Percentiles rank a stretch among this genome's conserved stretches.
phyloP scores from a whole-genome alignment of 30 jellyfish, hydroid and myxozoan genomes.

The Cassiopea xamachana region DNA sequence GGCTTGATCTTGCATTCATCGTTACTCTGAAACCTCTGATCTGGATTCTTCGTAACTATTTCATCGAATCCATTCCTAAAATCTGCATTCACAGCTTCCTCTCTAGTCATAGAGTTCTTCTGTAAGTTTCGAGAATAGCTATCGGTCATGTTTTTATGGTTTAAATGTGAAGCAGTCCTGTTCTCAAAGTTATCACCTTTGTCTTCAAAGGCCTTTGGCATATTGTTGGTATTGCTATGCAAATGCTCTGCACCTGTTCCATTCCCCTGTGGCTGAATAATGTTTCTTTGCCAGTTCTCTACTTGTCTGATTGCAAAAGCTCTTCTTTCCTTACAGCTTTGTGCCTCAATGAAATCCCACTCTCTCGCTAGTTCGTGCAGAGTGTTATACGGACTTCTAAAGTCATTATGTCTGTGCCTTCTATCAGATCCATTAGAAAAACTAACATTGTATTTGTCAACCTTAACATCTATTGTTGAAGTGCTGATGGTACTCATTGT shows the following conservation, averaged over 20 bases:
- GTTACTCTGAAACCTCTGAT: background rate
- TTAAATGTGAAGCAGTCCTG: conserved; percentile 4
- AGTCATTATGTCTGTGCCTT: background rate
- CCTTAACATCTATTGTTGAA: conserved; percentile 10
- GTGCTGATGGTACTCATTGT: conserved; percentile 44
- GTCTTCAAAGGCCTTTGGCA: background rate
- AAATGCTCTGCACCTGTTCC: background rate
- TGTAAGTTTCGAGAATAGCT: background rate
- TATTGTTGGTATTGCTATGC: background rate
- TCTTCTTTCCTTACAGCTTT: conserved; percentile 48
- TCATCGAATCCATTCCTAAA: background rate
- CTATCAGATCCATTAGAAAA: background rate
- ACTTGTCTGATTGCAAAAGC: conserved; percentile 54
- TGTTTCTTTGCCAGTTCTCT: conserved; percentile 49
- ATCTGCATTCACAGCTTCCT: background rate
- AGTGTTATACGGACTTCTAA: conserved; percentile 27
- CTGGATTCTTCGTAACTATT: background rate
- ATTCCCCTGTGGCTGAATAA: conserved; percentile 16
- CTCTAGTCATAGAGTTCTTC: background rate
- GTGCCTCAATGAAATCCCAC: conserved; percentile 43
- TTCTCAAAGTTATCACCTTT: background rate
- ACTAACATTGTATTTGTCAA: background rate
- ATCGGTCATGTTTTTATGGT: background rate
- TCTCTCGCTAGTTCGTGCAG: conserved; percentile 30
- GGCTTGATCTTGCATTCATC: background rate